Percentiles rank a stretch among this genome's conserved stretches.
Conservation (phyloP, 2,113 vertebrate species). For the Onychorhynchus coronatus region DNA sequence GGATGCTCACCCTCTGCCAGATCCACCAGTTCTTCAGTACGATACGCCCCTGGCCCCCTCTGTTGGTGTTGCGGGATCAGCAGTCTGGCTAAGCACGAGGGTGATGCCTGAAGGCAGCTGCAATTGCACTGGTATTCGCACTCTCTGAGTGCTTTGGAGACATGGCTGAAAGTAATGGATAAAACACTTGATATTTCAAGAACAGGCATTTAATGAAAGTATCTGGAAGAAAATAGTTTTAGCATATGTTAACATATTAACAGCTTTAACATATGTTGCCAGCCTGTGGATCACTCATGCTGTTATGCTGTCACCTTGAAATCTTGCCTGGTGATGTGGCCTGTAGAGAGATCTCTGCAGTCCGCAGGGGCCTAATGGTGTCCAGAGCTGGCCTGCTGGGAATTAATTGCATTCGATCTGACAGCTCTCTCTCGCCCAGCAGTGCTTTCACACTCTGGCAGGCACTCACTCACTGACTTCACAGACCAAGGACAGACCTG, state of each 20-base stretch:
- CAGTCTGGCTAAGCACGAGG: not conserved
- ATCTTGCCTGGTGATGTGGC: not conserved
- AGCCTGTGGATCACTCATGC: not conserved
- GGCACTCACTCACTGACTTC: not conserved
- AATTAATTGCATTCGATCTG: not conserved
- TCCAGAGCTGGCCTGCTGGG: not conserved
- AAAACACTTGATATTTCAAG: not conserved
- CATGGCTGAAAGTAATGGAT: not conserved
- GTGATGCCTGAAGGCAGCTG: rapidly evolving
- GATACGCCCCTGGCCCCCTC: rapidly evolving
- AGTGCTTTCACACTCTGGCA: rapidly evolving
- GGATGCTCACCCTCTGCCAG: not conserved
- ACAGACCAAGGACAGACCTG: not conserved
- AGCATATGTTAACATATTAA: no score
- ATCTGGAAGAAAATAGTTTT: not conserved
- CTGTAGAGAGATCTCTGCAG: not conserved
- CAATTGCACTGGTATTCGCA: not conserved
- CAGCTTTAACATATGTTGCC: not conserved
- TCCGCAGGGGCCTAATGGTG: not conserved
- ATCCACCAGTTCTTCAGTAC: not conserved
- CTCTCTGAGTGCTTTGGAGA: not conserved
- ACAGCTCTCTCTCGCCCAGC: not conserved
- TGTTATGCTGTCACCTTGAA: not conserved
- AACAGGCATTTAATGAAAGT: not conserved
- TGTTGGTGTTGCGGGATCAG: not conserved